phyloP scores from a whole-genome alignment of 2,888 invertebrate genomes.

The Luperina testacea region DNA sequence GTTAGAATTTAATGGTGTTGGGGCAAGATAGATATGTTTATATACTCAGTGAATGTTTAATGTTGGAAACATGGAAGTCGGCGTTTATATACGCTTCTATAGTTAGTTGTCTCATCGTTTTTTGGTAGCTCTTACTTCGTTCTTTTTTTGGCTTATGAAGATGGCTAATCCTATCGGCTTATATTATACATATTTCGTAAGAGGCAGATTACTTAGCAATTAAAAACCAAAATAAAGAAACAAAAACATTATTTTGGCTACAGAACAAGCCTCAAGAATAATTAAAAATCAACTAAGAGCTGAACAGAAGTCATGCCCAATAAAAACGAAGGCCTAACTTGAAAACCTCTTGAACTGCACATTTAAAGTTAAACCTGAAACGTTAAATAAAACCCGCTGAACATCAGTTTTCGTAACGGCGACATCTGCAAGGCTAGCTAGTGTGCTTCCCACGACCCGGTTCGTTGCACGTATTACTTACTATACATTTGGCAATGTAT shows the following conservation, averaged over 20 bases:
- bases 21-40: not conserved
- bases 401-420: slow-evolving; percentile 60
- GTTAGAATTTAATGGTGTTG: not conserved
- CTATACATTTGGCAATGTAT: slow-evolving; percentile 58
- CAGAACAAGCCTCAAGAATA: not conserved
- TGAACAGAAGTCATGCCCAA: not conserved
- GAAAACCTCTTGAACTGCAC: not conserved
- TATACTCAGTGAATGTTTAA: not conserved
- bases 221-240: not conserved
- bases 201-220: not conserved
- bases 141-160: not conserved
- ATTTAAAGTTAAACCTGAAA: slow-evolving; percentile 19
- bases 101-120: not conserved
- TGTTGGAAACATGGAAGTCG: not conserved
- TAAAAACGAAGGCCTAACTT: not conserved
- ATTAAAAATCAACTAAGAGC: not conserved
- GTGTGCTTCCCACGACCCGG: slow-evolving; percentile 62
- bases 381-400: slow-evolving; percentile 15
- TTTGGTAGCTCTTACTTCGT: not conserved
- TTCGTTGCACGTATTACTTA: slow-evolving; percentile 51
- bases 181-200: not conserved
- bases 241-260: not conserved
- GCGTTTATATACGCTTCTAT: not conserved
- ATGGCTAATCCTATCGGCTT: not conserved
- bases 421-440: slow-evolving; percentile 50